Evolutionary conservation across 2,888 invertebrate species (phyloP).

Genomic region (Hypena proboscidalis): DNA sequence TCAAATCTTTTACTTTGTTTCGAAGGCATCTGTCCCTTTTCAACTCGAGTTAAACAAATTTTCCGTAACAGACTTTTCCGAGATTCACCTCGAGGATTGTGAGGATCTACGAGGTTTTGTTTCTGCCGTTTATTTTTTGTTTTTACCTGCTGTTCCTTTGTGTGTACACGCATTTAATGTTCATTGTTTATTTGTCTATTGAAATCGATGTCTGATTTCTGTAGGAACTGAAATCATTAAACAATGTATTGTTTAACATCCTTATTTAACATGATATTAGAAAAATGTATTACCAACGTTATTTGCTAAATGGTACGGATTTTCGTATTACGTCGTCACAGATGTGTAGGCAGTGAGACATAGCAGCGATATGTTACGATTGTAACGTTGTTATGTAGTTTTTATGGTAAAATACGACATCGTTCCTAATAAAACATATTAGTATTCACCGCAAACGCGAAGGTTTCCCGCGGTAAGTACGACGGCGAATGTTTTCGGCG

Average conservation of each 20-base stretch:
- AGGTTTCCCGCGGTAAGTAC: conserved; percentile 51
- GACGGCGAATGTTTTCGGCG: conserved; percentile 65
- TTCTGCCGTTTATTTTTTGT: conserved; percentile 67
- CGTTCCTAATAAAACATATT: conserved; percentile 57
- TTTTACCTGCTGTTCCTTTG: conserved; percentile 39
- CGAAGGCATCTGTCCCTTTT: conserved; percentile 69
- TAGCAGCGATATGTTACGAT: conserved; percentile 23
- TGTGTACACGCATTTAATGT: conserved; percentile 30
- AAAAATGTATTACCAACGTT: background rate
- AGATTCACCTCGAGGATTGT: conserved; percentile 76
- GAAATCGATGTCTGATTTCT: background rate
- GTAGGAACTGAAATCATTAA: background rate
- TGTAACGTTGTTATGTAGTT: conserved; percentile 42
- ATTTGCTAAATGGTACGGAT: conserved; percentile 1
- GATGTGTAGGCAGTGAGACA: conserved; percentile 4
- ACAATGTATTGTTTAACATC: background rate
- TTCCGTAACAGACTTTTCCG: conserved; percentile 76
- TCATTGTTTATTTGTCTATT: no score
- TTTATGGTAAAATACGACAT: conserved; percentile 54
- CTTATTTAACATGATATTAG: background rate
- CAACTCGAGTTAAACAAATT: conserved; percentile 79
- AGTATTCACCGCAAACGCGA: conserved; percentile 61
- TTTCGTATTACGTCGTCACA: conserved; percentile 4
- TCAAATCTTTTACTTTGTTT: conserved; percentile 73
- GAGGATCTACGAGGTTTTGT: conserved; percentile 72